phyloP scores from a whole-genome alignment of 2,888 invertebrate genomes.

The Eilema depressum region DNA sequence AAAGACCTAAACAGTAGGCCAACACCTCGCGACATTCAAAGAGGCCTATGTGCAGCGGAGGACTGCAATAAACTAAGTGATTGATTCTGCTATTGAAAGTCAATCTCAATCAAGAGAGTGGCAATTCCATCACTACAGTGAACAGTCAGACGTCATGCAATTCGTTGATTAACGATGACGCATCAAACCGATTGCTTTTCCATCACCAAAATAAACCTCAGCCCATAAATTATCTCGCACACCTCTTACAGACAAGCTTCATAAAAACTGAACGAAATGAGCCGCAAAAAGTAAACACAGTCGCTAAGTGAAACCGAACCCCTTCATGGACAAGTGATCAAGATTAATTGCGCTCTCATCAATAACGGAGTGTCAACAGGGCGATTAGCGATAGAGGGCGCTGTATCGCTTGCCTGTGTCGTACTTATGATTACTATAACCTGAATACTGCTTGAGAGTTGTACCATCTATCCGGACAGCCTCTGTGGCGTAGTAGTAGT shows the following conservation, averaged over 20 bases:
- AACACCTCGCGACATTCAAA: no score
- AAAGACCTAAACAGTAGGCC: no score
- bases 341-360: conserved; percentile 55
- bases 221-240: background rate
- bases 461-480: no score
- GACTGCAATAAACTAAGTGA: no score
- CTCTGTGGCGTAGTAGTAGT: no score
- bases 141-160: background rate
- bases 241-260: conserved; percentile 14
- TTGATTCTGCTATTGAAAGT: no score
- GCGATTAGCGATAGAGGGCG: conserved; percentile 51
- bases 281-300: conserved; percentile 44
- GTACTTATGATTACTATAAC: conserved; percentile 17
- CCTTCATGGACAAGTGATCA: conserved; percentile 51
- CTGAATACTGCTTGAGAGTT: background rate
- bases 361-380: conserved; percentile 49
- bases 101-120: background rate
- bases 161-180: background rate
- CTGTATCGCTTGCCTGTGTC: conserved; percentile 13
- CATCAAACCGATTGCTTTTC: background rate
- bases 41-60: no score
- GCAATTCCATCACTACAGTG: background rate
- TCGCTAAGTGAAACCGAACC: conserved; percentile 52
- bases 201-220: conserved; percentile 4
- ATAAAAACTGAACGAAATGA: conserved; percentile 37